Conservation (phyloP, 2,113 vertebrate genomes). For the Vidua macroura region DNA sequence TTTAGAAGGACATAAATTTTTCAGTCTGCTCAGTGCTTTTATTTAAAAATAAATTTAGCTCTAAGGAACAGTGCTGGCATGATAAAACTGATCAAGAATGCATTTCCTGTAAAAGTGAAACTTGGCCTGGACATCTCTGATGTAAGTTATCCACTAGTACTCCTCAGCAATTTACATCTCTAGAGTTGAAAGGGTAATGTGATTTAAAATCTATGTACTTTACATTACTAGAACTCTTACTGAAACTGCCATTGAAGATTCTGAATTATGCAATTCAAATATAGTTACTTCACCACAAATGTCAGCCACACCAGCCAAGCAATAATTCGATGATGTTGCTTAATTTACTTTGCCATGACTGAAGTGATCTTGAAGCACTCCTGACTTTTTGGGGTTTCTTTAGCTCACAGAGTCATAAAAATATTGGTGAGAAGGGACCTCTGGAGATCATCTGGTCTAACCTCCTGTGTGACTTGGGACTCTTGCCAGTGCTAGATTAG, state of each 20-base stretch:
- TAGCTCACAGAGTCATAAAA: not conserved
- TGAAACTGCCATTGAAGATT: conserved; percentile 9
- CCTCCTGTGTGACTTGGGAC: not conserved
- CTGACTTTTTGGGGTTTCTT: conserved; percentile 2
- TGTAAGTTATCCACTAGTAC: not conserved
- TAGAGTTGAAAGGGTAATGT: conserved; percentile 21
- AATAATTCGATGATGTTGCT: not conserved
- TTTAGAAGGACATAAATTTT: not conserved
- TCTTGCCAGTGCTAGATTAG: not conserved
- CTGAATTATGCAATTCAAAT: conserved; percentile 16
- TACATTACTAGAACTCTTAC: not conserved
- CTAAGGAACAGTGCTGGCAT: not conserved
- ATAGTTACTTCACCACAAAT: conserved; percentile 5
- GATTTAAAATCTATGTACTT: conserved; percentile 39
- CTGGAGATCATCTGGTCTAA: not conserved
- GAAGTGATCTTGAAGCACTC: not conserved
- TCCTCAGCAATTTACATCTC: not conserved
- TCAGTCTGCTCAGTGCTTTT: not conserved
- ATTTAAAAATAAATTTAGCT: conserved; percentile 16
- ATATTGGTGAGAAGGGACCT: conserved; percentile 1
- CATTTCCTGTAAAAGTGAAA: not conserved
- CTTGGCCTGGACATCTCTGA: not conserved
- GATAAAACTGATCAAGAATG: not conserved
- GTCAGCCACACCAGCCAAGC: not conserved
- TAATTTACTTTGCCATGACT: conserved; percentile 6